These are phyloP conservation scores for Morinoia aosen DNA, from an alignment of 2,888 invertebrate species.

Conservation along the genomic window DNA sequence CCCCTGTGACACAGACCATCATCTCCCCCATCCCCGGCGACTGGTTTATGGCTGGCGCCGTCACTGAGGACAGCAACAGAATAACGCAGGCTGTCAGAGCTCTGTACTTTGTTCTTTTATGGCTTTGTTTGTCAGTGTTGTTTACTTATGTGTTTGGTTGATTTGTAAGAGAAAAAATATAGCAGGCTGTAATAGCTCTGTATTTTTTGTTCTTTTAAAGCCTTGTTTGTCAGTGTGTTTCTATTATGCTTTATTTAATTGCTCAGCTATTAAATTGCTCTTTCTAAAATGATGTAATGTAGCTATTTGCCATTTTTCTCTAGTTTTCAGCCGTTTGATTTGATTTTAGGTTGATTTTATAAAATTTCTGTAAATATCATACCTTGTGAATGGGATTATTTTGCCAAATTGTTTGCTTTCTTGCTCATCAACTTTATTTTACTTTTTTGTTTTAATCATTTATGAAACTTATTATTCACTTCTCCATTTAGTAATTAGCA, in stretches of 20 bases:
- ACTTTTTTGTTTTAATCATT: background rate
- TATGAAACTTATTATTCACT: too few species aligned
- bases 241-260: background rate
- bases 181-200: slow-evolving; percentile 68
- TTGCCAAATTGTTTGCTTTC: background rate
- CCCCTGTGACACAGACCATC: slow-evolving; percentile 68
- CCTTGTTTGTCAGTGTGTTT: background rate
- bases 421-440: background rate
- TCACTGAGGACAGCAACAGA: slow-evolving; percentile 72
- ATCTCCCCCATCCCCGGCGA: slow-evolving; percentile 71
- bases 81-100: slow-evolving; percentile 69
- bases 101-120: background rate
- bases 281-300: too few species aligned
- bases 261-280: too few species aligned
- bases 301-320: too few species aligned
- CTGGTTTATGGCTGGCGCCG: slow-evolving; percentile 74
- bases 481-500: background rate
- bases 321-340: too few species aligned
- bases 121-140: background rate
- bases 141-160: background rate
- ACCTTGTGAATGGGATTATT: background rate
- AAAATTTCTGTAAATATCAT: too few species aligned
- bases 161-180: slow-evolving; percentile 60
- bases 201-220: background rate
- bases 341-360: too few species aligned